Evolutionary conservation across 2,113 vertebrate species (phyloP), one percentile per base, ranked within the genome.

Genomic region (Callaeas wilsoni): DNA sequence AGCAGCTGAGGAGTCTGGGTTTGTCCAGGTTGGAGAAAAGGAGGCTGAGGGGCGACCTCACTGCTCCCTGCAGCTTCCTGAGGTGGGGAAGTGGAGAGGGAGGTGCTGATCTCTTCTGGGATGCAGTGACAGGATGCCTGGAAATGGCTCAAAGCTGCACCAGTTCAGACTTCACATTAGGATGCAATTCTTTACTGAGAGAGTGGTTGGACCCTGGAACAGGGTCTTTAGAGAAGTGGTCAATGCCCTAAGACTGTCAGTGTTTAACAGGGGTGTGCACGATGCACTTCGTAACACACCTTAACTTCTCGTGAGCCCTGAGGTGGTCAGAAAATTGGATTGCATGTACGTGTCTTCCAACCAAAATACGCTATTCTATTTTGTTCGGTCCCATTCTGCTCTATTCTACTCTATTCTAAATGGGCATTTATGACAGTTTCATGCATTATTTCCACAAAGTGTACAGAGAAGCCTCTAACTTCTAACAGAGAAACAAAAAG

Each of bases 331-430:
- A 42, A 37, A 56, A 42, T 32, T 42, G 27, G 32, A 55, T 32
- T 27, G 41, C 12, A 47, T 62, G 15, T 21, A 59, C 8, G 2
- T 20, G 10, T 19, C 32, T 69, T 74, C 21, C 25, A 69, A 44
- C 3, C 0, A 3, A 85, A 80, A 30, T 13, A 62, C 3, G 2
- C 5, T 8, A 20, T 25, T 89, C 25, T 35, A 1, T 29, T 35
- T 56, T 39, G 5, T 47, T 62, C 32, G 60, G 10, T 22, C 50
- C 37, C 9, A 8, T 55, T 47, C 52, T 53, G 11, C 39, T 50
- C 59, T 39, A 10, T 41, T n/a, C 65, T 42, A 55, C 12, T 27
- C 20, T 57, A 1, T 32, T 71, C 13, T 50, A 65, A 9, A 15
- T 15, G 5, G 9, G 5, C 12, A 52, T 63, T 73, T 71, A 44